phyloP scores from a whole-genome alignment of 1,140 invertebrate genomes.

The Epicauta chinensis region DNA sequence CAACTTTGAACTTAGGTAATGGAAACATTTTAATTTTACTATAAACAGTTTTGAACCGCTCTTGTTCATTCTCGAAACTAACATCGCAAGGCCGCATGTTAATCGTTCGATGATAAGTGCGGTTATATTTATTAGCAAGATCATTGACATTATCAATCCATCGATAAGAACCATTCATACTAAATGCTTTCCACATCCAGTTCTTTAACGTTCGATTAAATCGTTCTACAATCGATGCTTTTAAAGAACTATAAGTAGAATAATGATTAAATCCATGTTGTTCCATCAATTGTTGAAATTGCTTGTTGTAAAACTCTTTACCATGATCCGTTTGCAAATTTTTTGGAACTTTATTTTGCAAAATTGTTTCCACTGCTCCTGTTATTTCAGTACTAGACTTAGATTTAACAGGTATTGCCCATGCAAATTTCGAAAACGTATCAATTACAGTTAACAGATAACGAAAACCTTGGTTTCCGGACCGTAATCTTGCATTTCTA shows the following conservation, averaged over 20 bases:
- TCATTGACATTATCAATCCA: too few relatives aligned
- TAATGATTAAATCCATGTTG: too few relatives aligned
- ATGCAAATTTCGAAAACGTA: slow-evolving; percentile 37
- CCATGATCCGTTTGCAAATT: too few relatives aligned
- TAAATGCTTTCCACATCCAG: too few relatives aligned
- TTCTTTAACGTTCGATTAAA: too few relatives aligned
- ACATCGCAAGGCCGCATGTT: not conserved
- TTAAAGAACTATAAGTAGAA: too few relatives aligned
- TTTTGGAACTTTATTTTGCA: too few relatives aligned
- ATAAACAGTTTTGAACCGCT: not conserved
- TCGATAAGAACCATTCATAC: not conserved
- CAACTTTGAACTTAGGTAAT: slow-evolving; percentile 6
- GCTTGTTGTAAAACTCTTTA: too few relatives aligned
- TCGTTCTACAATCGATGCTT: too few relatives aligned
- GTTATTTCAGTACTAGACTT: slow-evolving; percentile 30
- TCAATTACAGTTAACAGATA: slow-evolving; percentile 37
- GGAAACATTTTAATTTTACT: not conserved
- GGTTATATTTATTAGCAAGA: too few relatives aligned
- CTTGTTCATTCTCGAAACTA: not conserved
- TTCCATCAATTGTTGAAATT: too few relatives aligned
- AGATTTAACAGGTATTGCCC: slow-evolving; percentile 30
- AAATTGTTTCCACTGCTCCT: slow-evolving; percentile 25
- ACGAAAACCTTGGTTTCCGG: slow-evolving; percentile 28
- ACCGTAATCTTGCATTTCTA: slow-evolving; percentile 20
- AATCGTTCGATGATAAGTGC: too few relatives aligned